Evolutionary conservation across 2,113 vertebrate species (phyloP).

Genomic region (Campylomormyrus numenius): DNA sequence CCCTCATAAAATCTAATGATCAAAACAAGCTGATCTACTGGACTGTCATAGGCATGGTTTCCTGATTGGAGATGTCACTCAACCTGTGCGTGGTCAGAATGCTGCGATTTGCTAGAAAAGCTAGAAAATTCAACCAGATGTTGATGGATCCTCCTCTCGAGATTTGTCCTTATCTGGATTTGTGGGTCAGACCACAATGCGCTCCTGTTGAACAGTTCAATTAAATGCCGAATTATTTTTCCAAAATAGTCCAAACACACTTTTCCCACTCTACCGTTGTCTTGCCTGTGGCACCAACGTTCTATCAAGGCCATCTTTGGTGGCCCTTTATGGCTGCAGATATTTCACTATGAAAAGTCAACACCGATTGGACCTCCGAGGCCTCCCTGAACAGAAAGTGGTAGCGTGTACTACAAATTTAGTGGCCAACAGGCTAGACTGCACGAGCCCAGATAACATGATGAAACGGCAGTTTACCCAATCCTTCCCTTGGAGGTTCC

Average conservation of each 20-base stretch:
- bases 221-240: neutral
- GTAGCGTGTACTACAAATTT: neutral
- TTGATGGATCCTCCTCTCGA: neutral
- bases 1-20: neutral
- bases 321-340: neutral
- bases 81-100: neutral
- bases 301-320: neutral
- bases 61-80: neutral
- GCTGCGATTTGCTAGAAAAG: neutral
- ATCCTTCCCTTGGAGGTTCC: neutral
- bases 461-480: neutral
- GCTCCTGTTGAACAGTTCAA: neutral
- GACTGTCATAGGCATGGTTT: neutral
- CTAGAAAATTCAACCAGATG: neutral
- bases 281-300: neutral
- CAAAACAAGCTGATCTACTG: neutral
- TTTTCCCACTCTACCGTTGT: neutral
- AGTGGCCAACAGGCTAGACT: constrained; percentile 15
- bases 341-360: neutral
- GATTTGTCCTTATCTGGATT: neutral
- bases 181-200: neutral
- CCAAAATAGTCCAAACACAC: neutral
- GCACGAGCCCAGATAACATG: neutral
- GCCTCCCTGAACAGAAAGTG: constrained; percentile 49
- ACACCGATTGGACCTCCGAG: constrained; percentile 3